These are phyloP conservation scores for Cheilosia vernalis DNA, from an alignment of 2,888 invertebrate species.

Conservation along the genomic window DNA sequence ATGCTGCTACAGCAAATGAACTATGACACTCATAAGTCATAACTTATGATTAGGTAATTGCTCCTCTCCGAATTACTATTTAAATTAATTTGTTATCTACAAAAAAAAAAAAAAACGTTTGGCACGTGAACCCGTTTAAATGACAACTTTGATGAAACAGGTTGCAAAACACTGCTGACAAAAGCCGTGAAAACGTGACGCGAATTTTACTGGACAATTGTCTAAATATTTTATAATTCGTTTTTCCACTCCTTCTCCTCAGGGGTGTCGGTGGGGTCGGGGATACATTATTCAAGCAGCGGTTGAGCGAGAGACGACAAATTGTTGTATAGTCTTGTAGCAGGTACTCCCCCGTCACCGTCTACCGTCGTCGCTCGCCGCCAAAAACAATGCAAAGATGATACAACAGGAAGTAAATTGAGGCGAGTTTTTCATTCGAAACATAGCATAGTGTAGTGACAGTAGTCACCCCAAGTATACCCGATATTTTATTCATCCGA, in stretches of 20 bases:
- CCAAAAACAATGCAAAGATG: conserved; percentile 73
- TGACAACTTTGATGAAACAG: conserved; percentile 54
- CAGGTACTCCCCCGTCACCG: conserved; percentile 21
- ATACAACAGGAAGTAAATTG: conserved; percentile 74
- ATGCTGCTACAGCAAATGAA: conserved; percentile 25
- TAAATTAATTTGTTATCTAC: conserved; percentile 27
- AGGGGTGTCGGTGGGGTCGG: background rate
- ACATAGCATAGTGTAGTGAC: conserved; percentile 10
- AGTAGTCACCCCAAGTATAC: conserved; percentile 69
- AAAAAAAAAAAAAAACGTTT: background rate
- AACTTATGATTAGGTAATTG: conserved; percentile 74
- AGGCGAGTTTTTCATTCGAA: conserved; percentile 72
- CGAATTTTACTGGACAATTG: conserved; percentile 72
- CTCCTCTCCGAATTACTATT: conserved; percentile 39
- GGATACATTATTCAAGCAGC: conserved; percentile 69
- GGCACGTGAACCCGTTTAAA: conserved; percentile 71
- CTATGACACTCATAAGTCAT: conserved; percentile 59
- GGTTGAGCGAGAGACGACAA: conserved; percentile 60
- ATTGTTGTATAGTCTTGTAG: conserved; percentile 39
- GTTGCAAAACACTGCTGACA: conserved; percentile 66
- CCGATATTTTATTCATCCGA: conserved; percentile 73
- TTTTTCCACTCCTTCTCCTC: conserved; percentile 35
- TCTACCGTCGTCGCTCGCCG: background rate
- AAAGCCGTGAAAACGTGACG: conserved; percentile 76
- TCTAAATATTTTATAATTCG: conserved; percentile 74